These are phyloP conservation scores for Molossus molossus DNA, from an alignment of 2,797 vertebrate species.

Conservation along the genomic window DNA sequence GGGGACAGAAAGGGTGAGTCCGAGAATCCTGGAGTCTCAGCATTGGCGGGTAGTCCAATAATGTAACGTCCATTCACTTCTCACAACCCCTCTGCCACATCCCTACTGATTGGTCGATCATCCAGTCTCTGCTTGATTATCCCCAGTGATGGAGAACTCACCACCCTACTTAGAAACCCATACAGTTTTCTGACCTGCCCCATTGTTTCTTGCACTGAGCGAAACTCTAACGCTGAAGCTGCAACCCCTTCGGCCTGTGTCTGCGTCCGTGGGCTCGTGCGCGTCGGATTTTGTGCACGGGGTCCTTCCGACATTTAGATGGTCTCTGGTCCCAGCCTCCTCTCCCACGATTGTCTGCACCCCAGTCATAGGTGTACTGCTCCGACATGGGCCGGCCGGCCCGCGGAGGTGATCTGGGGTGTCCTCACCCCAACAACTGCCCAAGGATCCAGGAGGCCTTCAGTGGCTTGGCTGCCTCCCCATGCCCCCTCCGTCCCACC, in stretches of 20 bases:
- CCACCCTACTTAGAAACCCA: not conserved
- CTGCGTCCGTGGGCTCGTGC: not conserved
- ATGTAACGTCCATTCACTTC: not conserved
- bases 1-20: not conserved
- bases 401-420: not conserved
- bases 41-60: not conserved
- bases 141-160: not conserved
- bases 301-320: not conserved
- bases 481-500: constrained; percentile 23
- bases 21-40: not conserved
- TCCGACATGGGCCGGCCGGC: not conserved
- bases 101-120: not conserved
- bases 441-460: not conserved
- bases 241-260: not conserved
- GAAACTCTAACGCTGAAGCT: not conserved
- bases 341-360: not conserved
- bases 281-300: not conserved
- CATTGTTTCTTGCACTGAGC: not conserved
- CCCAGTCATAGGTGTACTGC: not conserved
- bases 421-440: not conserved
- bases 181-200: not conserved
- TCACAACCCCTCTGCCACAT: not conserved
- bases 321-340: not conserved
- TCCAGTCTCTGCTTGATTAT: not conserved
- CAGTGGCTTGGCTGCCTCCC: not conserved